phyloP scores from a whole-genome alignment of 1,140 invertebrate species.

The Bathynomus jamesi region DNA sequence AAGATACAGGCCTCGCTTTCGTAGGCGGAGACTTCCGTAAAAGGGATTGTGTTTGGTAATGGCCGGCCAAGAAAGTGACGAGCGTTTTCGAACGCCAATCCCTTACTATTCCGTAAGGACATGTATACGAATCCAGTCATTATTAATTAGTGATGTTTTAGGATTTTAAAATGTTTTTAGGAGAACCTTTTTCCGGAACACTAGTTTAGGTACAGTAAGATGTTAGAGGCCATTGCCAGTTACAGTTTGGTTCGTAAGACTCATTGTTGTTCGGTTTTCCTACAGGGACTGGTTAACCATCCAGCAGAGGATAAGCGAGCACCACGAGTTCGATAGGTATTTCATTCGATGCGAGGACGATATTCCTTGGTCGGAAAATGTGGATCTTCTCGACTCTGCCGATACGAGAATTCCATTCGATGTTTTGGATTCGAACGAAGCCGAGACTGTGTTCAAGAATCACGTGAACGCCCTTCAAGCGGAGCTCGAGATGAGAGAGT shows the following conservation, averaged over 20 bases:
- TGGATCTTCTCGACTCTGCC: slow-evolving; percentile 27
- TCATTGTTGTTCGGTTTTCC: slow-evolving; percentile 1
- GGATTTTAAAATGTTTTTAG: no score
- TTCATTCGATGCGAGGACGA: slow-evolving; percentile 77
- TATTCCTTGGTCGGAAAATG: slow-evolving; percentile 63
- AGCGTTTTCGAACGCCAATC: no score
- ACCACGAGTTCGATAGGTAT: slow-evolving; percentile 81
- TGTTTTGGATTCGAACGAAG: slow-evolving; percentile 79
- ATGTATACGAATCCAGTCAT: no score
- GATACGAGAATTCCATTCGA: slow-evolving; percentile 75
- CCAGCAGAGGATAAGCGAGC: slow-evolving; percentile 69
- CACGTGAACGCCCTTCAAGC: slow-evolving; percentile 83
- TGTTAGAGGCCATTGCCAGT: no score
- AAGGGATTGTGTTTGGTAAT: no score
- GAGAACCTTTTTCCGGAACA: no score
- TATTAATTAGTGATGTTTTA: no score
- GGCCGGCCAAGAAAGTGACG: no score
- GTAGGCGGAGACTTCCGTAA: no score
- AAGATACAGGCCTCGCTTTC: no score
- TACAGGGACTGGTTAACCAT: slow-evolving; percentile 77
- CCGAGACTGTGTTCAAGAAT: slow-evolving; percentile 82
- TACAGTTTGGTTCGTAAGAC: background rate
- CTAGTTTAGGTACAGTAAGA: no score
- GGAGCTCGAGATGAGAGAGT: slow-evolving; percentile 83
- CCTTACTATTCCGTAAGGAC: no score